Base-by-base conservation (phyloP, 2,888 invertebrate genomes). In the Chrysomela aeneicollis region DNA sequence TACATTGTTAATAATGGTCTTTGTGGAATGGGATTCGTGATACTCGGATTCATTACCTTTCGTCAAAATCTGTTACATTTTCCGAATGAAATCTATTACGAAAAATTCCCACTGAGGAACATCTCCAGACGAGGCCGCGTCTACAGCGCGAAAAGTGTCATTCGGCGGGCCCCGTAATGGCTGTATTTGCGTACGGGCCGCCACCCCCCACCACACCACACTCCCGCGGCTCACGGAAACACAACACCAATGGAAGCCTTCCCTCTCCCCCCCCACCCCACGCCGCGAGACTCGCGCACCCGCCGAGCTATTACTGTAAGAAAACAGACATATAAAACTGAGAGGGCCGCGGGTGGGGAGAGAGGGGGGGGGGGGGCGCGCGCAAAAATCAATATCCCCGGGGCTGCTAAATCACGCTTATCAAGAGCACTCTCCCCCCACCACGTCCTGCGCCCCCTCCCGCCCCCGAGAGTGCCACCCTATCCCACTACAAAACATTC, bases 351-450 rank as follows among this genome's bases (percentile, higher is more conserved):
- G n/a, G n/a, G n/a, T n/a, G n/a, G 81, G 80, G 81, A 79, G 79
- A 78, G 79, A 81, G 80, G 81, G 81, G 78, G 75, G 81, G 78
- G 83, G 81, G 82, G 80, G 3, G 42, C 82, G 82, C 32, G 32
- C 82, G 82, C 82, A 84, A 84, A 84, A 83, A 83, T 83, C 83
- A 83, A 83, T 83, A 83, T 89, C 88, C 88, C 85, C 88, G 88
- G 88, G 88, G 89, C 89, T 88, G 88, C 89, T 89, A 89, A 89
- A 89, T 89, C 89, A 89, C 89, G 88, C 84, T 84, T 84, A 84
- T 84, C 84, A 84, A 84, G 84, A 84, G 84, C 82, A 84, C 82
- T 83, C 83, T 82, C 81, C 80, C 81, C 80, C 78, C 84, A 84
- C 71, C 84, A 72, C 76, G 72, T 84, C 72, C 76, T 21, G 73